These are phyloP conservation scores for Ecdyonurus torrentis DNA, from an alignment of 2,888 invertebrate species.

Conservation along the genomic window DNA sequence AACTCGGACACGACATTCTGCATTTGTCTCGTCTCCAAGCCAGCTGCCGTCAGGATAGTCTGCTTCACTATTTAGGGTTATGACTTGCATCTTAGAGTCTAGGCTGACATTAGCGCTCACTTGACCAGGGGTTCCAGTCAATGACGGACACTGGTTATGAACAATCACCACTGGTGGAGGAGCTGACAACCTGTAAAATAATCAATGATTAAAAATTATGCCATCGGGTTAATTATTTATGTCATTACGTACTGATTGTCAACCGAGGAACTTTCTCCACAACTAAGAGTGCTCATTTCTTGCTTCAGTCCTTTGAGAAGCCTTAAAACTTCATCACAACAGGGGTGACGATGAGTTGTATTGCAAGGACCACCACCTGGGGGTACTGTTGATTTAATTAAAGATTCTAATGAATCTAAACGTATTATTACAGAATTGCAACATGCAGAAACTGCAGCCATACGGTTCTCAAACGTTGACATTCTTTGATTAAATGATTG, in stretches of 20 bases:
- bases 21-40: slow-evolving; percentile 31
- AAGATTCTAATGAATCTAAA: slow-evolving; percentile 11
- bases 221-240: neutral
- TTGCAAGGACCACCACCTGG: slow-evolving; percentile 3
- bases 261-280: neutral
- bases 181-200: neutral
- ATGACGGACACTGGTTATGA: neutral
- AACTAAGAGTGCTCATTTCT: neutral
- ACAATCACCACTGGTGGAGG: slow-evolving; percentile 8
- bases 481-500: slow-evolving; percentile 10
- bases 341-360: slow-evolving; percentile 10
- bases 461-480: slow-evolving; percentile 9
- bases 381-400: slow-evolving; percentile 8
- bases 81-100: slow-evolving; percentile 17
- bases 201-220: neutral
- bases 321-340: slow-evolving; percentile 14
- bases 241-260: neutral
- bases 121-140: slow-evolving; percentile 11
- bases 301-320: neutral
- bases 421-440: slow-evolving; percentile 10
- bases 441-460: slow-evolving; percentile 8
- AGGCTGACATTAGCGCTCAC: slow-evolving; percentile 13
- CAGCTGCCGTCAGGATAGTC: slow-evolving; percentile 32
- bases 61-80: slow-evolving; percentile 21
- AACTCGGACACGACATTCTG: slow-evolving; percentile 30